A percentile compares a stretch with the other conserved stretches of the same genome.
These are phyloP conservation scores for Okapia johnstoni DNA, from an alignment of 2,113 vertebrate genomes.

Conservation along the genomic window DNA sequence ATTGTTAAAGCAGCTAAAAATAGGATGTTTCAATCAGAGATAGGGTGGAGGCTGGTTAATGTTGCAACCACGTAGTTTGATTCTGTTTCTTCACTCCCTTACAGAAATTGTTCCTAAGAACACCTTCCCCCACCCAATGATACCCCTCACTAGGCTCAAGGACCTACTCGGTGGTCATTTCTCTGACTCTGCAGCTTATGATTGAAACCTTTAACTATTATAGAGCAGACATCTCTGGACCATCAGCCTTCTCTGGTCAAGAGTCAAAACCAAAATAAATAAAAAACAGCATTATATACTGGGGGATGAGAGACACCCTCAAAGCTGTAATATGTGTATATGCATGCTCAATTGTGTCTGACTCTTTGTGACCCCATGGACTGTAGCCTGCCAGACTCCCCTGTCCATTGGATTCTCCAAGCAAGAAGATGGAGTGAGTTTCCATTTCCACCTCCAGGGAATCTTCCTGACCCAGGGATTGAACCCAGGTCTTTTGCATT, in stretches of 20 bases:
- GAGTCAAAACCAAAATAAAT: background rate
- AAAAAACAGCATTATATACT: background rate
- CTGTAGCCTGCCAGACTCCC: background rate
- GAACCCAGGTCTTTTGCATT: no score
- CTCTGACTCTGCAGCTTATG: background rate
- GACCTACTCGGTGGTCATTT: fast-evolving
- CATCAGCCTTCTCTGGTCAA: background rate
- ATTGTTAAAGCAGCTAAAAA: background rate
- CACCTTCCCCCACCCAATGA: fast-evolving
- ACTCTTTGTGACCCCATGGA: background rate
- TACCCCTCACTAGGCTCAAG: fast-evolving
- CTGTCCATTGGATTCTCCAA: no score
- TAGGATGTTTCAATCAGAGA: background rate
- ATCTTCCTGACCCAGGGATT: no score
- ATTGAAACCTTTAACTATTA: fast-evolving
- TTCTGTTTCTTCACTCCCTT: background rate
- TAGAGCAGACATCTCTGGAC: background rate
- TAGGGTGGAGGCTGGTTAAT: background rate
- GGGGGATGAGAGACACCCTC: background rate
- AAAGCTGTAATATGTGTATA: background rate
- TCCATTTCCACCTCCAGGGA: no score
- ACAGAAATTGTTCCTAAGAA: fast-evolving
- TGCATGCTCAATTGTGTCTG: background rate
- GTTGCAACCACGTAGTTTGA: fast-evolving
- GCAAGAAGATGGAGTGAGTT: no score